Percentiles rank a stretch among this genome's conserved stretches.
These are phyloP conservation scores for Euwallacea fornicatus DNA, from an alignment of 1,140 invertebrate species.

Conservation along the genomic window DNA sequence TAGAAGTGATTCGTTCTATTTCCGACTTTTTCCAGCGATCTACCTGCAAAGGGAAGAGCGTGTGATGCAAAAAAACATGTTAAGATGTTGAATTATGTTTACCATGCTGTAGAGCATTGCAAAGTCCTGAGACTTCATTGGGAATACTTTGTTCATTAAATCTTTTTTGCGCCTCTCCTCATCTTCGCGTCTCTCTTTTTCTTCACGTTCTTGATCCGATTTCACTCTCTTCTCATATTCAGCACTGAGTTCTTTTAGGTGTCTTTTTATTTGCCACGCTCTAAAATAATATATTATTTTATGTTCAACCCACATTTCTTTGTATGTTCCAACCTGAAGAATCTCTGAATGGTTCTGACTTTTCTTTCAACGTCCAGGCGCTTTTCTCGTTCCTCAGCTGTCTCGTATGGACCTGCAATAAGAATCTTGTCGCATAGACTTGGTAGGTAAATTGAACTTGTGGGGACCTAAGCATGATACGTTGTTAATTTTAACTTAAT, in stretches of 20 bases:
- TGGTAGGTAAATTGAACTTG: slow-evolving; percentile 59
- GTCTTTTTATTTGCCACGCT: slow-evolving; percentile 48
- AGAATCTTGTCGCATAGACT: slow-evolving; percentile 60
- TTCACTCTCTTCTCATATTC: slow-evolving; percentile 58
- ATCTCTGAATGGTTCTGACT: slow-evolving; percentile 62
- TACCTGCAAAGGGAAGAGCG: slow-evolving; percentile 44
- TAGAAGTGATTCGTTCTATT: slow-evolving; percentile 59
- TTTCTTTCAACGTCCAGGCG: slow-evolving; percentile 57
- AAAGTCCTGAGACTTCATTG: slow-evolving; percentile 63
- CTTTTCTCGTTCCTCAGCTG: slow-evolving; percentile 57
- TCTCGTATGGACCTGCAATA: slow-evolving; percentile 59
- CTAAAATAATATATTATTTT: slow-evolving; percentile 21
- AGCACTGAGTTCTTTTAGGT: slow-evolving; percentile 48
- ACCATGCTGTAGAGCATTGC: slow-evolving; percentile 63
- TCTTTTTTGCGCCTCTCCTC: slow-evolving; percentile 58
- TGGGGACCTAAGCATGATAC: slow-evolving; percentile 51
- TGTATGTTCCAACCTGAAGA: slow-evolving; percentile 27
- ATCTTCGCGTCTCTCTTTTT: slow-evolving; percentile 54
- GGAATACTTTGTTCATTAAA: slow-evolving; percentile 61
- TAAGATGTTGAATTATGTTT: neutral
- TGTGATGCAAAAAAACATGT: neutral
- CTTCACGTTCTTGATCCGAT: slow-evolving; percentile 57
- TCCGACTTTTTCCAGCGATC: slow-evolving; percentile 66
- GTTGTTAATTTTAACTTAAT: too few species aligned
- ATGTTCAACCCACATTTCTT: neutral